A percentile compares a stretch with the other conserved stretches of the same genome.
Conservation (phyloP, 2,113 vertebrate species). For the Clupea harengus region DNA sequence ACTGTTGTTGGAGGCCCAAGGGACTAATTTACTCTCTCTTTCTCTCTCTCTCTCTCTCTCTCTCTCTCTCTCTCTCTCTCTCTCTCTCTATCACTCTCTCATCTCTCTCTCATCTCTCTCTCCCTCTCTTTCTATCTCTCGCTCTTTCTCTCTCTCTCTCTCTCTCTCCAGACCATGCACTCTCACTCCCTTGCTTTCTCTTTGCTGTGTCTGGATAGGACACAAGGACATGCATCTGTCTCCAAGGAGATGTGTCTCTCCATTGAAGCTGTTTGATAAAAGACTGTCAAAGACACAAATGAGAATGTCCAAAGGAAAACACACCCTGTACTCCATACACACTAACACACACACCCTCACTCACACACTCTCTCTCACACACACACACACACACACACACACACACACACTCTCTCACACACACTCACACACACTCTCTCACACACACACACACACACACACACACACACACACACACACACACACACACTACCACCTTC, state of each 20-base stretch:
- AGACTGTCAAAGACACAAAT: not conserved
- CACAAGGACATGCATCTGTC: not conserved
- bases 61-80: not conserved
- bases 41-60: not conserved
- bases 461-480: not conserved
- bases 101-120: not conserved
- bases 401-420: not conserved
- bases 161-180: not conserved
- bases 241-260: not conserved
- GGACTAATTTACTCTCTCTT: not conserved
- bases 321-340: not conserved
- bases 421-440: not conserved
- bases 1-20: not conserved
- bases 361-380: not conserved
- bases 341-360: not conserved
- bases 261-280: not conserved
- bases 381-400: not conserved
- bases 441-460: not conserved
- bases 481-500: not conserved
- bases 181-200: not conserved
- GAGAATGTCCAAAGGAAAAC: not conserved
- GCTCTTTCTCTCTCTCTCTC: not conserved
- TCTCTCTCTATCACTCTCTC: not conserved
- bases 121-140: not conserved
- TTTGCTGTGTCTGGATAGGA: not conserved